Evolutionary conservation across 2,797 vertebrate species (phyloP).

Genomic region (Syndactyla subalaris): DNA sequence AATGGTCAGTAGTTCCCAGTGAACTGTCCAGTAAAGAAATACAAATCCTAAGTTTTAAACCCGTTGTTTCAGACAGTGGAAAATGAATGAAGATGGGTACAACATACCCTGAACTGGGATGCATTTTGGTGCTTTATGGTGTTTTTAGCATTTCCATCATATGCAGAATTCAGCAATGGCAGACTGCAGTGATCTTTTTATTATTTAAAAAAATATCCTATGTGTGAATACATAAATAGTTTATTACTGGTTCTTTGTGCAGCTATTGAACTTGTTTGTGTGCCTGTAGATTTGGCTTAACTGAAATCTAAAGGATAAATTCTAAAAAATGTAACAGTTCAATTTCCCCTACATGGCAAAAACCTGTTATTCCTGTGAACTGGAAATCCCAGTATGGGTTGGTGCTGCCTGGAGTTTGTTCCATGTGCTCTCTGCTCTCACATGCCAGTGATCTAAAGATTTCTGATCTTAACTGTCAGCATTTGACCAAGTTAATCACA

Average conservation of each 20-base stretch:
- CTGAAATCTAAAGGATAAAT: neutral
- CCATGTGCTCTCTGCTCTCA: neutral
- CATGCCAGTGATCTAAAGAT: neutral
- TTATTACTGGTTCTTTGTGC: neutral
- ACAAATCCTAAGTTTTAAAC: neutral
- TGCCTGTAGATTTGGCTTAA: neutral
- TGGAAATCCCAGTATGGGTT: neutral
- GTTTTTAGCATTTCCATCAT: neutral
- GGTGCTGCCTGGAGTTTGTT: neutral
- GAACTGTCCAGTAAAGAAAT: neutral
- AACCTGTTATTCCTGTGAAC: neutral
- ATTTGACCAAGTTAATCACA: neutral
- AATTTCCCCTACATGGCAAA: neutral
- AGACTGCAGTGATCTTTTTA: neutral
- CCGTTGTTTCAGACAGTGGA: neutral
- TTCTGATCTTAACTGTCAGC: neutral
- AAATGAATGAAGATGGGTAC: neutral
- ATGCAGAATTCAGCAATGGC: neutral
- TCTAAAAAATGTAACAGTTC: neutral
- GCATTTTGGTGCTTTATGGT: neutral
- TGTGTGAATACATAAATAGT: neutral
- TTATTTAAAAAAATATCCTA: fast-evolving
- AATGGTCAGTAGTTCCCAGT: neutral
- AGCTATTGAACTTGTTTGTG: fast-evolving
- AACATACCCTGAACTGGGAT: fast-evolving